These are phyloP conservation scores for Phasia obesa DNA, from an alignment of 2,888 invertebrate genomes.

Conservation along the genomic window DNA sequence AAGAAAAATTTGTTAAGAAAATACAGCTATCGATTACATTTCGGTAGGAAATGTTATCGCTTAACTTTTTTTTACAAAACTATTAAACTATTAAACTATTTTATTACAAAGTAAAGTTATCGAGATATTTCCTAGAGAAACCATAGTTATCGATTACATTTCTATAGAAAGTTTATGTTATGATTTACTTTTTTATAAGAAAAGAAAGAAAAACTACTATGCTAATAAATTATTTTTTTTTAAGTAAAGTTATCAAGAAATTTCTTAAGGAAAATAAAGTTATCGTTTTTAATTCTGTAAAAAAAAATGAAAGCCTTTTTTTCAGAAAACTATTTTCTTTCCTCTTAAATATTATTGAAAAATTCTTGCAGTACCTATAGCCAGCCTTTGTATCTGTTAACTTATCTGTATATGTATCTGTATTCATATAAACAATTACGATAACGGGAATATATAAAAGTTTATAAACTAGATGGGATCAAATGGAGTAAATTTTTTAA, in stretches of 20 bases:
- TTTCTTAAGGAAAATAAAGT: not conserved
- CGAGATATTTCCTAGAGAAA: not conserved
- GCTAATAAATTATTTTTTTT: too few relatives aligned
- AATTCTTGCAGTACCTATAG: not conserved
- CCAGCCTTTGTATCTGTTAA: not conserved
- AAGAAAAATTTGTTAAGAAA: too few relatives aligned
- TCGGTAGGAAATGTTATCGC: too few relatives aligned
- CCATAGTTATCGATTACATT: not conserved
- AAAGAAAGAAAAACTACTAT: too few relatives aligned
- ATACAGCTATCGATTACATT: too few relatives aligned
- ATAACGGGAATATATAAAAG: not conserved
- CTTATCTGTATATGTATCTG: not conserved
- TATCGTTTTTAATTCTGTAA: not conserved
- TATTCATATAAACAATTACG: not conserved
- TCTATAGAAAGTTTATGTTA: not conserved
- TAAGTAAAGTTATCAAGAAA: too few relatives aligned
- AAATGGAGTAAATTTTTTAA: conserved; percentile 46
- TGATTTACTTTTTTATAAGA: too few relatives aligned
- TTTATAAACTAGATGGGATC: not conserved
- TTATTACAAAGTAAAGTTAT: too few relatives aligned
- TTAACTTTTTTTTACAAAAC: too few relatives aligned
- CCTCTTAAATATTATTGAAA: not conserved
- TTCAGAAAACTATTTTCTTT: not conserved
- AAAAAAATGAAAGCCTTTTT: not conserved
- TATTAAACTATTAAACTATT: too few relatives aligned